phyloP scores from a whole-genome alignment of 2,888 invertebrate species.

The Cenopis cana region DNA sequence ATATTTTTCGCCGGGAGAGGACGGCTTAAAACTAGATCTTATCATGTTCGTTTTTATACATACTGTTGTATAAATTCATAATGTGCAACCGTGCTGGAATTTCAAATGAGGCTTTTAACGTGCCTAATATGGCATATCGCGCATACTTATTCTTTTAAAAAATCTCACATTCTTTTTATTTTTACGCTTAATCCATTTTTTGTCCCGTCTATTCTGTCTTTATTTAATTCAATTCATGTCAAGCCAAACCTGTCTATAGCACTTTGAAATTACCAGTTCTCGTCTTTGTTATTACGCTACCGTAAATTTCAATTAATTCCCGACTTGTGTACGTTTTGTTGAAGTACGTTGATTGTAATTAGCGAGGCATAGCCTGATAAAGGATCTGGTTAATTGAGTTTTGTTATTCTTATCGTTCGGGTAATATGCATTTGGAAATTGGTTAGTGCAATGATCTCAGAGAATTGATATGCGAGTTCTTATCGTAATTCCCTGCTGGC shows the following conservation, averaged over 20 bases:
- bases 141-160: neutral
- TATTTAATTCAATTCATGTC: slow-evolving; percentile 10
- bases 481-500: neutral
- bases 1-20: no score
- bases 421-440: neutral
- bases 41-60: neutral
- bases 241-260: slow-evolving; percentile 16
- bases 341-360: slow-evolving; percentile 34
- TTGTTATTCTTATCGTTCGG: neutral
- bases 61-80: neutral
- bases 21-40: no score
- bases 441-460: neutral
- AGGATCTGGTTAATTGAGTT: neutral
- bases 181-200: neutral
- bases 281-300: slow-evolving; percentile 11
- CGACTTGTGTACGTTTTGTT: slow-evolving; percentile 5
- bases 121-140: slow-evolving; percentile 30
- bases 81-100: slow-evolving; percentile 4
- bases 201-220: slow-evolving; percentile 3
- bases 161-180: neutral
- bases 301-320: slow-evolving; percentile 15
- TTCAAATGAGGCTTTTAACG: neutral
- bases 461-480: neutral
- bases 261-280: slow-evolving; percentile 7
- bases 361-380: neutral